Evolutionary conservation across 64 coral and sea anemone genomes (phyloP).

Genomic region (Pocillopora damicornis): DNA sequence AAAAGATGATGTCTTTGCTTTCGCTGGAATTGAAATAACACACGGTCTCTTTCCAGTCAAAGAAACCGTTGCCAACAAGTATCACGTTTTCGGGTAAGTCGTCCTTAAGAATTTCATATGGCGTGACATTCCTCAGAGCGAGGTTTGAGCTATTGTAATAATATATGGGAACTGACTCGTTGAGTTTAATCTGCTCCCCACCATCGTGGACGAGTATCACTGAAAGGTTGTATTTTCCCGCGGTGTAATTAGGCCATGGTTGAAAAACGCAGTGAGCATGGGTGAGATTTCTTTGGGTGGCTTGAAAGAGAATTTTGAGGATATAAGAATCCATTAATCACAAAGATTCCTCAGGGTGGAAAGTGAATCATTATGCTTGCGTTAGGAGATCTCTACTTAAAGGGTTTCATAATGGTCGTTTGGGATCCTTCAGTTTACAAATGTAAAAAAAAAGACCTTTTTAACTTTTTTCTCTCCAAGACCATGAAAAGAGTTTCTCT

Average conservation of each 20-base stretch:
- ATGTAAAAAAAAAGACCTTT: too few species aligned
- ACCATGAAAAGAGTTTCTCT: too few species aligned
- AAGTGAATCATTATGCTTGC: not conserved
- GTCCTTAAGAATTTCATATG: not conserved
- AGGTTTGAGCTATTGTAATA: slow-evolving; percentile 10
- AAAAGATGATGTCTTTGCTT: not conserved
- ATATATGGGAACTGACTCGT: slow-evolving; percentile 10
- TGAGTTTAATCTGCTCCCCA: not conserved
- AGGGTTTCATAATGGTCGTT: too few species aligned
- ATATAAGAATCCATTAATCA: not conserved
- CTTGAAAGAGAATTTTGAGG: not conserved
- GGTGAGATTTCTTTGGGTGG: slow-evolving; percentile 3
- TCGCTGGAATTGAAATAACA: slow-evolving; percentile 9
- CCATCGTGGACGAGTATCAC: not conserved
- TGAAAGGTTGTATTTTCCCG: slow-evolving; percentile 36
- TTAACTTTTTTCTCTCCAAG: too few species aligned
- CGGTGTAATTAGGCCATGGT: slow-evolving; percentile 22
- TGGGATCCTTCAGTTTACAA: too few species aligned
- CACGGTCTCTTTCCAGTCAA: slow-evolving; percentile 18
- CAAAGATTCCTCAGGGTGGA: not conserved
- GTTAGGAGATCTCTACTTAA: too few species aligned
- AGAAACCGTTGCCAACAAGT: slow-evolving; percentile 21
- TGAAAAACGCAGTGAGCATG: slow-evolving; percentile 10
- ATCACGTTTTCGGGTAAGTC: slow-evolving; percentile 4
- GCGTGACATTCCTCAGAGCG: not conserved